Conservation (phyloP, 1,140 invertebrate genomes). For the Euschistus heros region DNA sequence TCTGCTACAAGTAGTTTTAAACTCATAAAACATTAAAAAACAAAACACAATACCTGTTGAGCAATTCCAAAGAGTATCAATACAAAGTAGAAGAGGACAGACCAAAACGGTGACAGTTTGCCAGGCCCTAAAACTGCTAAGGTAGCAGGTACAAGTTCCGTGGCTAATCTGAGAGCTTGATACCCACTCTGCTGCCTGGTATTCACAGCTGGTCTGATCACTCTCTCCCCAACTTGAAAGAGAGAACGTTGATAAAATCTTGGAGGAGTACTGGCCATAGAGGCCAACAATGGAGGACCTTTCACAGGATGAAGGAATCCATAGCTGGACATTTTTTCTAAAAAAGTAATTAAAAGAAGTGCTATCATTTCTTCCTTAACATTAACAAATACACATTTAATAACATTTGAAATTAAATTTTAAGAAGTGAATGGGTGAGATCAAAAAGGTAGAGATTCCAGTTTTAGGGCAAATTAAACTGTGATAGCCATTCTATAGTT, state of each 20-base stretch:
- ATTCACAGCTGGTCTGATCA: constrained; percentile 44
- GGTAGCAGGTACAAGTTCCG: constrained; percentile 74
- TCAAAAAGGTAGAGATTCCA: too few relatives aligned
- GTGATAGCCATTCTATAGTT: too few relatives aligned
- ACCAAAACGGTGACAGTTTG: constrained; percentile 68
- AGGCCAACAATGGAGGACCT: constrained; percentile 37
- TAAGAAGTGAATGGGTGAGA: too few relatives aligned
- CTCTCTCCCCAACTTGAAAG: constrained; percentile 57
- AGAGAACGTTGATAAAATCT: constrained; percentile 57
- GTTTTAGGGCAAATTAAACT: too few relatives aligned
- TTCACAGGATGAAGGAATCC: constrained; percentile 50
- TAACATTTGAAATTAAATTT: too few relatives aligned
- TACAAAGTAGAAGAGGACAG: constrained; percentile 72
- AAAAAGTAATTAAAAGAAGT: too few relatives aligned
- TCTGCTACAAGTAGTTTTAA: neutral
- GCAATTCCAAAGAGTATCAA: constrained; percentile 76
- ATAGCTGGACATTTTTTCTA: constrained; percentile 63
- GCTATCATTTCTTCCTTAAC: too few relatives aligned
- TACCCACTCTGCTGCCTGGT: constrained; percentile 53
- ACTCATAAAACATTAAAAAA: neutral
- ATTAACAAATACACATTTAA: too few relatives aligned
- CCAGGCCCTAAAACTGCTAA: constrained; percentile 56
- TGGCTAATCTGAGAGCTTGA: constrained; percentile 65
- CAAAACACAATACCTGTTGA: constrained; percentile 48
- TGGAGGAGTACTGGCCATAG: constrained; percentile 43